phyloP scores from a whole-genome alignment of 2,113 vertebrate species.

The Carassius gibelio region DNA sequence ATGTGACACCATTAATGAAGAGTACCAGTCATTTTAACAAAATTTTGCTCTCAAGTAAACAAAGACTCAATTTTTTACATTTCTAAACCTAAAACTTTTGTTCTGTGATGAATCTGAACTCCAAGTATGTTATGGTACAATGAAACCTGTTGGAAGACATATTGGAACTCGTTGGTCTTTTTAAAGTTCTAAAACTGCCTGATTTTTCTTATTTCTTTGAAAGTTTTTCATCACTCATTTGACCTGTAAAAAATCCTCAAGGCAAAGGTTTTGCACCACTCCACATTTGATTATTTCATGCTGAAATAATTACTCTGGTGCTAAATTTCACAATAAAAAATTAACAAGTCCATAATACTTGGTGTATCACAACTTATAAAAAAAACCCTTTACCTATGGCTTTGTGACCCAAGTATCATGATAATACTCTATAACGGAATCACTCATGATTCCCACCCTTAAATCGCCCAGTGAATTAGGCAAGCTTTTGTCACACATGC shows the following conservation, averaged over 20 bases:
- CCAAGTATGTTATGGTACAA: not conserved
- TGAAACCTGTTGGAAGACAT: not conserved
- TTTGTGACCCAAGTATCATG: conserved; percentile 24
- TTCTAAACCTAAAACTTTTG: not conserved
- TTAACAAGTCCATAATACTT: not conserved
- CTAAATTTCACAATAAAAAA: not conserved
- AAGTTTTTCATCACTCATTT: not conserved
- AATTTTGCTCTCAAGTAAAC: conserved; percentile 16
- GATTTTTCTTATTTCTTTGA: too few relatives aligned
- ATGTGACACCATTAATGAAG: conserved; percentile 19
- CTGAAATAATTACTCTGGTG: too few relatives aligned
- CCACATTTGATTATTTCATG: not conserved
- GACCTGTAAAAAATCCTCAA: not conserved
- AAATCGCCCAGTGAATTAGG: conserved; percentile 31
- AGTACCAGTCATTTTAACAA: not conserved
- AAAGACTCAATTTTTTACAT: not conserved
- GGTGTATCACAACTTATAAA: not conserved
- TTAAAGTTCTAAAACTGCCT: not conserved
- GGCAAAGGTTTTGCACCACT: not conserved
- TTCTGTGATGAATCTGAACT: not conserved
- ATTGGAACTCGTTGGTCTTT: too few relatives aligned
- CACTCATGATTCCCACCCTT: conserved; percentile 33
- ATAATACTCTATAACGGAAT: conserved; percentile 17
- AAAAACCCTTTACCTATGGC: not conserved
- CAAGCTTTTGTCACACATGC: conserved; percentile 36